Evolutionary conservation across 1,140 invertebrate species (phyloP), one percentile per base, ranked within the genome.

Genomic region (Aphis craccivora): DNA sequence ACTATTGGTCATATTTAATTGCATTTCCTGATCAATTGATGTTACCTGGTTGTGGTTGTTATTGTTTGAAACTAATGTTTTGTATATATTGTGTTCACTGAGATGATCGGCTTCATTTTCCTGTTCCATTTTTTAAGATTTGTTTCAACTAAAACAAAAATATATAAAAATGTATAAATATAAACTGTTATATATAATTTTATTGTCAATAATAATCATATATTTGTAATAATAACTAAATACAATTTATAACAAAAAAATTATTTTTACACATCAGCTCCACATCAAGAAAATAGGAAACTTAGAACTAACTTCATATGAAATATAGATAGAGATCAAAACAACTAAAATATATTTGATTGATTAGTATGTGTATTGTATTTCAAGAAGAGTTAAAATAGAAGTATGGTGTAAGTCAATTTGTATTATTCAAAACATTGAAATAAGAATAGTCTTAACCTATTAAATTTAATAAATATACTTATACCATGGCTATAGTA

Each of bases 1-100:
- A n/a, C 23, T 83, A 25, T 83, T 83, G 51, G 14, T 22, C 55
- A 83, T 92, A 51, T 92, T 48, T 37, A 91, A 81, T 45, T 91
- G 45, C n/a, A 48, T 48, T n/a, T 51, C 51, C 5, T 81, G 40
- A 51, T 76, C 20, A 35, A 35, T 30, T 55, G 51, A 35, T 48
- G 2, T 91, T 48, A 91, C 25, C 55, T 81, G 22, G 35, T 48
- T 81, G 7, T 35, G 14, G 48, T 45, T 30, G 22, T 45, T 35
- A 18, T 51, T 81, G 1, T 48, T 2, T 37, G 20, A 48, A 83
- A 23, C 22, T 23, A 40, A 43, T 55, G 25, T 83, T 51, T 92
- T 48, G 11, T 83, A 35, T 83, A 18, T 22, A 37, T 83, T 48
- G 8, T 51, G 7, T 83, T 92, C n/a, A 0, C 22, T 5, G 11